Conservation (phyloP, 2,797 vertebrate species). For the Fratercula arctica region DNA sequence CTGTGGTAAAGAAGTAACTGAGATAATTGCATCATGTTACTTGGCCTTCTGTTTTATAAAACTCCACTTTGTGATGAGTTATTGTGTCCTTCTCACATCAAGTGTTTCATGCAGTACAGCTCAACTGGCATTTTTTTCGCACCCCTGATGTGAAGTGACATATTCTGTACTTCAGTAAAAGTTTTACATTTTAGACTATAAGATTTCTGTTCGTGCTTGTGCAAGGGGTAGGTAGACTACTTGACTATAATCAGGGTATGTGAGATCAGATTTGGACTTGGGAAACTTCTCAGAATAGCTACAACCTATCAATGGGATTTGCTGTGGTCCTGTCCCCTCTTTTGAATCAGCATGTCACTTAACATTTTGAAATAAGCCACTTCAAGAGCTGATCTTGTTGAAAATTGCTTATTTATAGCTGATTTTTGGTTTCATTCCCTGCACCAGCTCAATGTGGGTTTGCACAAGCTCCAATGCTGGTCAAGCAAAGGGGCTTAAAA, state of each 20-base stretch:
- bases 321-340: background rate
- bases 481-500: background rate
- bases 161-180: background rate
- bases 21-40: background rate
- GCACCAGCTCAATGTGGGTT: background rate
- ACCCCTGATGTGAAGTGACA: constrained; percentile 34
- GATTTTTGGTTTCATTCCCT: background rate
- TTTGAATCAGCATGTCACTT: background rate
- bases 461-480: background rate
- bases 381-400: background rate
- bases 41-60: background rate
- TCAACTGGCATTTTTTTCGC: background rate
- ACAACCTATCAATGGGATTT: accelerated
- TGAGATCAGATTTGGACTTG: background rate
- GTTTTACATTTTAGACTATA: background rate
- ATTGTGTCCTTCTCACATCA: background rate
- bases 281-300: background rate
- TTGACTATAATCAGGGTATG: background rate
- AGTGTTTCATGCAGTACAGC: background rate
- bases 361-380: background rate
- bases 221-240: background rate
- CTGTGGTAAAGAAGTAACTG: background rate
- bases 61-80: background rate
- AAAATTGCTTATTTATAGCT: background rate
- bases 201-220: background rate